A percentile compares a stretch with the other conserved stretches of the same genome.
Conservation (phyloP, 2,113 vertebrate species). For the Bagarius yarrelli region DNA sequence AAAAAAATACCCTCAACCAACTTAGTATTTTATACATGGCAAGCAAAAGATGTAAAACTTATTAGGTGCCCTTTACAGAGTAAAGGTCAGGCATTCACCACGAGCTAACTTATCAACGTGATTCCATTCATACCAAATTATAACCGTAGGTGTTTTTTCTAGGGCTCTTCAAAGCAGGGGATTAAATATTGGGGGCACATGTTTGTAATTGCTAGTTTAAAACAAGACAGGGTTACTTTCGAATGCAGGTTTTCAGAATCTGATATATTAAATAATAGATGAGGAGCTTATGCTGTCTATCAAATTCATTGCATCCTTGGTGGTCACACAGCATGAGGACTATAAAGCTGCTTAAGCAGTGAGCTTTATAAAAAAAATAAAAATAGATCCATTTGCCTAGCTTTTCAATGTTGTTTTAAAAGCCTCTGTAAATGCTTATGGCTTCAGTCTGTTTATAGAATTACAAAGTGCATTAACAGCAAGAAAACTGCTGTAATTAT, state of each 20-base stretch:
- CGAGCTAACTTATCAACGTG: neutral
- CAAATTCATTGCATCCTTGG: neutral
- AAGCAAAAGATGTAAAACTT: neutral
- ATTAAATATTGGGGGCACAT: constrained; percentile 2
- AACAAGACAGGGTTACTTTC: constrained; percentile 25
- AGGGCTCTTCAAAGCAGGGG: neutral
- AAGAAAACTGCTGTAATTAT: neutral
- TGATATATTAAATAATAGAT: neutral
- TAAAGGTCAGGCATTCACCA: neutral
- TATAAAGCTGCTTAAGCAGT: neutral
- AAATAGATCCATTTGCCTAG: too few species aligned
- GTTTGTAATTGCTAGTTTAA: constrained; percentile 19
- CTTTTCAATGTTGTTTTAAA: too few species aligned
- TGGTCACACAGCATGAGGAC: neutral
- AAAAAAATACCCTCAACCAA: neutral
- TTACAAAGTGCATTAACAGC: constrained; percentile 28
- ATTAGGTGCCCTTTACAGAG: too few species aligned
- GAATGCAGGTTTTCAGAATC: neutral
- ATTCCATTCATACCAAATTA: constrained; percentile 21
- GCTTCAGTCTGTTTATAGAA: neutral
- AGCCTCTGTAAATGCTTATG: neutral
- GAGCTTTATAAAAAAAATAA: neutral
- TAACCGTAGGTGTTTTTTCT: constrained; percentile 3
- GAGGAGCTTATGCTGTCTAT: neutral
- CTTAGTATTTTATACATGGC: neutral